Evolutionary conservation across 2,888 invertebrate genomes (phyloP).

Genomic region (Drosophila austrosaltans): DNA sequence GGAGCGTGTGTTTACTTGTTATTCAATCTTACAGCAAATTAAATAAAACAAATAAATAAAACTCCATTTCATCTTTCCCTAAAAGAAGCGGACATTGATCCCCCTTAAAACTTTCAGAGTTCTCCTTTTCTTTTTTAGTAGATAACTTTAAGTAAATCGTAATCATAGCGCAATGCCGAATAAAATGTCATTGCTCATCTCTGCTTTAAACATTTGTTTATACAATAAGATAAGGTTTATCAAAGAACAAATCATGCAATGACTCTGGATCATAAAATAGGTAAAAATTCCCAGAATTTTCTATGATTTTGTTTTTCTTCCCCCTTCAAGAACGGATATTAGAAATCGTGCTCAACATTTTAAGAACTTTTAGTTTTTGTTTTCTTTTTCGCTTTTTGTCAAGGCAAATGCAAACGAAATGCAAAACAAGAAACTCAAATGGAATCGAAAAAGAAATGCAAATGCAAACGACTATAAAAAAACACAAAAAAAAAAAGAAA

Average conservation of each 20-base stretch:
- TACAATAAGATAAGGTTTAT: constrained; percentile 2
- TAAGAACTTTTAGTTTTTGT: neutral
- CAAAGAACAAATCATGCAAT: neutral
- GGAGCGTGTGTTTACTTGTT: constrained; percentile 3
- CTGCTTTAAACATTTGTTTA: neutral
- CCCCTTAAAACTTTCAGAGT: no score
- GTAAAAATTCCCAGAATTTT: neutral
- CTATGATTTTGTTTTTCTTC: neutral
- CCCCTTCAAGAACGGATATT: neutral
- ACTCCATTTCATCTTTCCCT: neutral
- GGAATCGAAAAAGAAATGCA: neutral
- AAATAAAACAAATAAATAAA: neutral
- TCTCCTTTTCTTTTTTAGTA: no score
- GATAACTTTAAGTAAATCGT: no score
- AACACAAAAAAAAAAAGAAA: constrained; percentile 37
- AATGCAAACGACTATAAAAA: constrained; percentile 7
- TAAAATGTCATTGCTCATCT: neutral
- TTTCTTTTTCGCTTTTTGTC: neutral
- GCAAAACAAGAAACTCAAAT: constrained; percentile 1
- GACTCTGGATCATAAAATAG: neutral
- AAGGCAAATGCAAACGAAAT: neutral
- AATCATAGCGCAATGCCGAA: neutral
- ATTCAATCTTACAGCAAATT: neutral
- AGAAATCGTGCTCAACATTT: constrained; percentile 4
- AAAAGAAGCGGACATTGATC: no score